Evolutionary conservation across 2,113 vertebrate genomes (phyloP), one percentile per base, ranked within the genome.

Genomic region (Pleuronectes platessa): DNA sequence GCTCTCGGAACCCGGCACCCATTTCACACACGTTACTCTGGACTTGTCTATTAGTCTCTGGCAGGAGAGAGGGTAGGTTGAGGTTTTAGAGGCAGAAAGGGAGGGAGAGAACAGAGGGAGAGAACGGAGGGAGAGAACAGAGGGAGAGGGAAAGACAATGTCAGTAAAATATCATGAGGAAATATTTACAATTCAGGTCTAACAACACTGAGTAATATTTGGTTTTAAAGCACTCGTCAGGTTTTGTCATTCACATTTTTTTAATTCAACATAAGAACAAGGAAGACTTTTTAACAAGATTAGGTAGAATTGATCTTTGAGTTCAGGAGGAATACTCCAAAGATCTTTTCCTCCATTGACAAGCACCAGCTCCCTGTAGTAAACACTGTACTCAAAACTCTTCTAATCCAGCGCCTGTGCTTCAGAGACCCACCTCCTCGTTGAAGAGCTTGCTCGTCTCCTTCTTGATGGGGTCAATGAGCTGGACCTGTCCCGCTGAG

Each of bases 381-480:
- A 61, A 61, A 49, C 23, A 0, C 40, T 47, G n/a, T 54, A 14
- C 21, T 35, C 2, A 51, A n/a, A 54, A 53, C 42, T 21, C 31
- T 31, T 31, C 6, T 31, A 31, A 31, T 31, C 42, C 23, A 45
- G 24, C 1, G n/a, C 14, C 7, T 64, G 45, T 45, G 23, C 24
- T n/a, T 24, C 45, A 24, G 21, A 13, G 2, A 95, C 96, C 93
- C 93, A 99, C 98, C 96, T 99, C 98, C 92, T 99, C 98, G 85
- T 99, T 99, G 95, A 99, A 99, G 90, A 99, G 94, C 91, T 99
- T 99, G 96, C 98, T 99, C 81, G 98, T 99, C 94, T 99, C 98
- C 95, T 99, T 99, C 95, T 99, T 99, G 95, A 99, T 98, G 76
- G 98, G 98, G 90, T 99, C 98, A 91, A 99, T 99, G 87, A 99